Evolutionary conservation across 1,140 invertebrate genomes (phyloP), one percentile per base, ranked within the genome.

Genomic region (Drosophila teissieri): DNA sequence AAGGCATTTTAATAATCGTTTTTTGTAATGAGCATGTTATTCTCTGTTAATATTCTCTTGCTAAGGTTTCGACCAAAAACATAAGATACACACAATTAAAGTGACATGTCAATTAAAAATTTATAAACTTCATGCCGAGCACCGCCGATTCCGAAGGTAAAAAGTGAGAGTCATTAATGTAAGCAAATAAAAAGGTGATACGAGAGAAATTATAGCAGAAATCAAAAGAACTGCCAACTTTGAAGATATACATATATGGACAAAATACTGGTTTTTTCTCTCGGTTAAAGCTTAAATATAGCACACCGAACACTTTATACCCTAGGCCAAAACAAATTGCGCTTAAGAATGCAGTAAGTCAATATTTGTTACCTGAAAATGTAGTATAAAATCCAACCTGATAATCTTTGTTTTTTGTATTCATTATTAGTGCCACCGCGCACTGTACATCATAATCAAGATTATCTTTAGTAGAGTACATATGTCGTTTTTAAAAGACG

Each of bases 171-270:
- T 86, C 81, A 61, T 17, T 31, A 11, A 55, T 55, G 8, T 4
- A 31, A 49, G 57, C 24, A 19, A 48, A 37, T 10, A 14, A 57
- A 40, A 65, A 46, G 63, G 44, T 24, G 46, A 55, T 40, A 65
- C 48, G 72, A 88, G 84, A 83, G 83, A 88, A 88, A 88, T 83
- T 86, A 88, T 77, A 88, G 56, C 79, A 80, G 78, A 65, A 46
- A 27, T 55, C 42, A 34, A 42, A 76, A 54, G 65, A 63, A 58
- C 48, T 72, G 55, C 56, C 42, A 44, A 46, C 31, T 22, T n/a
- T 49, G 10, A 42, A 64, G 39, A 73, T 61, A 24, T 24, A 24
- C 24, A 61, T 36, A 53, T 52, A 68, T 76, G 73, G 64, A 70
- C 64, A 72, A 64, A 78, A 78, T 78, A 78, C 75, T 78, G 75